Evolutionary conservation across 2,888 invertebrate genomes (phyloP).

Genomic region (Allacma fusca): DNA sequence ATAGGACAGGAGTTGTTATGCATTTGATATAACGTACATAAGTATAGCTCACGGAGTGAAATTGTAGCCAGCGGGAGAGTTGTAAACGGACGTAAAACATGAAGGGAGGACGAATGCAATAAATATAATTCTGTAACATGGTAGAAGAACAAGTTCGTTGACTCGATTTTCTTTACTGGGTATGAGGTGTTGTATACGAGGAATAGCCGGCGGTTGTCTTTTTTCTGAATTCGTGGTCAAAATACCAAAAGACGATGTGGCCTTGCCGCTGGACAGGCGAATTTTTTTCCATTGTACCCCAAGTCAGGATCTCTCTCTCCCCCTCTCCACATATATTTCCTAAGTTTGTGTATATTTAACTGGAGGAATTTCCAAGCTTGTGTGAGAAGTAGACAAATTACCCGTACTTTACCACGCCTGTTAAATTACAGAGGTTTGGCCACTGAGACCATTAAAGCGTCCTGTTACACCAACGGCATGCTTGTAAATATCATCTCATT

Average conservation of each 20-base stretch:
- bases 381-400: slow-evolving; percentile 30
- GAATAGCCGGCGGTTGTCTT: slow-evolving; percentile 36
- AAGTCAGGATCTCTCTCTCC: background rate
- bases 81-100: slow-evolving; percentile 23
- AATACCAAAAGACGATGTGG: slow-evolving; percentile 33
- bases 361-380: slow-evolving; percentile 22
- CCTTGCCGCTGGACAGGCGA: slow-evolving; percentile 43
- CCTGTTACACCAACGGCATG: slow-evolving; percentile 42
- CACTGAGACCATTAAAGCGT: slow-evolving; percentile 30
- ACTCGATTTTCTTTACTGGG: slow-evolving; percentile 19
- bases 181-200: slow-evolving; percentile 1
- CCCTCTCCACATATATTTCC: too few relatives aligned
- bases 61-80: background rate
- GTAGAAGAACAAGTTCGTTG: slow-evolving; percentile 36
- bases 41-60: too few relatives aligned
- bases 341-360: background rate
- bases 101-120: slow-evolving; percentile 25
- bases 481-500: background rate
- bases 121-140: slow-evolving; percentile 24
- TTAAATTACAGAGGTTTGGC: slow-evolving; percentile 36
- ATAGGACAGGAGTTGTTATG: too few relatives aligned
- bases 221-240: slow-evolving; percentile 39
- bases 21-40: too few relatives aligned
- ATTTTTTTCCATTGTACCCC: slow-evolving; percentile 8
- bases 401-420: slow-evolving; percentile 42